Conservation (phyloP, 1,140 invertebrate genomes). For the Euura lappo region DNA sequence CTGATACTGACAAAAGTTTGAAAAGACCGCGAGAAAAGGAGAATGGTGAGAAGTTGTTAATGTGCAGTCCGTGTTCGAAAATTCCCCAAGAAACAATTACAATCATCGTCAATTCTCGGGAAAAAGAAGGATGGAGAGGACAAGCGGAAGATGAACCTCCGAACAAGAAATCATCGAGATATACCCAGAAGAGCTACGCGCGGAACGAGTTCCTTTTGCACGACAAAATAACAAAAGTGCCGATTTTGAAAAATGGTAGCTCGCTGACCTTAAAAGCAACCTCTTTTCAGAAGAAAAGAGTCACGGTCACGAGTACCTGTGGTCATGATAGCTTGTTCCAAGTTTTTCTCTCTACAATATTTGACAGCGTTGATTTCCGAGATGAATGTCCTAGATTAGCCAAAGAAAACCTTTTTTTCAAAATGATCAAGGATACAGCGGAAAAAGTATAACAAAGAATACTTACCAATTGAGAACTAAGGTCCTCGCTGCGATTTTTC, state of each 20-base stretch:
- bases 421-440: conserved; percentile 3
- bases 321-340: conserved; percentile 10
- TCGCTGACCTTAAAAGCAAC: conserved; percentile 5
- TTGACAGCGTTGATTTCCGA: not conserved
- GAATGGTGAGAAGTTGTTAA: conserved; percentile 23
- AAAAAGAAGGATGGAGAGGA: conserved; percentile 28
- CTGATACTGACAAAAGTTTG: conserved; percentile 20
- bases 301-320: not conserved
- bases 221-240: conserved; percentile 14
- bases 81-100: not conserved
- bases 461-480: not conserved
- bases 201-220: conserved; percentile 3
- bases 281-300: not conserved
- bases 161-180: not conserved
- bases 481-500: not conserved
- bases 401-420: not conserved
- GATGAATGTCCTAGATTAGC: conserved; percentile 3
- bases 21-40: conserved; percentile 17
- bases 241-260: conserved; percentile 18
- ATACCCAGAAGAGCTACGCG: not conserved
- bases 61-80: conserved; percentile 21
- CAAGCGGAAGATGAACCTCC: not conserved
- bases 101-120: conserved; percentile 18
- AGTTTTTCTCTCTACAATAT: conserved; percentile 4
- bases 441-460: not conserved